Evolutionary conservation across 2,113 vertebrate species (phyloP).

Genomic region (Podocnemis expansa): DNA sequence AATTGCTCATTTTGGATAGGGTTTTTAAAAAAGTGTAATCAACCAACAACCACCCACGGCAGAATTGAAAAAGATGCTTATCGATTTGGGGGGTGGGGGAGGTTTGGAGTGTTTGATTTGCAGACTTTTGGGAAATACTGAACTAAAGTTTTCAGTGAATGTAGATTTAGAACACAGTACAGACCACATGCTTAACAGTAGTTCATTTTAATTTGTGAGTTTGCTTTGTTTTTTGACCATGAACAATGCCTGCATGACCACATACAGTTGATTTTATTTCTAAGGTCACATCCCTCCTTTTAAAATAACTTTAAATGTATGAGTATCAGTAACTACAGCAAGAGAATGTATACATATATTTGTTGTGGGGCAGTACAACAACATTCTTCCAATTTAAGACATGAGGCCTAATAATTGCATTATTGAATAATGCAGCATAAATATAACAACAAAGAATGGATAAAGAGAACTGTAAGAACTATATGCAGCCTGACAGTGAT

Average conservation of each 20-base stretch:
- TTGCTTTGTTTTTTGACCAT: background rate
- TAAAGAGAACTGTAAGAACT: background rate
- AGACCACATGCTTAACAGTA: background rate
- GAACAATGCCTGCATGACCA: background rate
- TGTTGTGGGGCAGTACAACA: background rate
- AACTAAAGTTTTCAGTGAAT: background rate
- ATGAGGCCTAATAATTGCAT: background rate
- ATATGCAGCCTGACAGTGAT: background rate
- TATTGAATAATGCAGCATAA: background rate
- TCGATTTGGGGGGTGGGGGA: background rate
- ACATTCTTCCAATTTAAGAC: background rate
- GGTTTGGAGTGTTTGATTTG: background rate
- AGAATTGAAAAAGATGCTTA: background rate
- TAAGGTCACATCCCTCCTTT: background rate
- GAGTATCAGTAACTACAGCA: background rate
- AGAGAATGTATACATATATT: background rate
- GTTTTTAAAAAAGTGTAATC: background rate
- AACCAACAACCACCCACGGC: background rate
- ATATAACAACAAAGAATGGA: background rate
- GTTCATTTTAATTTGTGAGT: background rate
- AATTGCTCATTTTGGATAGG: background rate
- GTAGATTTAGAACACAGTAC: background rate
- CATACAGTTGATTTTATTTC: background rate
- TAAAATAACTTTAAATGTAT: background rate
- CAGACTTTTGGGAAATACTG: background rate